Conservation (phyloP, 2,797 vertebrate species). For the Myotis vivesi region DNA sequence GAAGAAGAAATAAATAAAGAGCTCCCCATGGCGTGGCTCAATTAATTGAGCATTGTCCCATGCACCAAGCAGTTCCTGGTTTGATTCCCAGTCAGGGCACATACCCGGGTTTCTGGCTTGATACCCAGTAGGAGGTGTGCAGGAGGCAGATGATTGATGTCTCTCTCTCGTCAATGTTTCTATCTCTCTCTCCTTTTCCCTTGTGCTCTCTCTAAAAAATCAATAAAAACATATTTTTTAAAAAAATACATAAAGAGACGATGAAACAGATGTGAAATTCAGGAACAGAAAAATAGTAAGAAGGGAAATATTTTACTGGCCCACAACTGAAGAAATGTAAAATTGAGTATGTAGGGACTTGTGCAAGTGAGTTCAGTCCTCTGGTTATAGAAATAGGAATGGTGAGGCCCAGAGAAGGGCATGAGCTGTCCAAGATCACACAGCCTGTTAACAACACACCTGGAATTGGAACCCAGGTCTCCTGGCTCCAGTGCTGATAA, state of each 20-base stretch:
- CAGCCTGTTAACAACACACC: not conserved
- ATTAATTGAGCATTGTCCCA: no score
- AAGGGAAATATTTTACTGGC: not conserved
- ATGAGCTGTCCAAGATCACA: not conserved
- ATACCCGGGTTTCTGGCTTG: no score
- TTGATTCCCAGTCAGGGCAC: no score
- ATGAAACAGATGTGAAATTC: not conserved
- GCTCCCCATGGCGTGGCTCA: no score
- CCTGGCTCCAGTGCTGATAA: not conserved
- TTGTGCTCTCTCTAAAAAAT: no score
- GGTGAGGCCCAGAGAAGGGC: not conserved
- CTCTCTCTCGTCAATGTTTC: no score
- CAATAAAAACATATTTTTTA: no score
- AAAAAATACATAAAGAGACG: constrained; percentile 18
- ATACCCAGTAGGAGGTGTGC: no score
- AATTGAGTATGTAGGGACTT: not conserved
- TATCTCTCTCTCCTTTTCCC: no score
- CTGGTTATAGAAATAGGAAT: not conserved
- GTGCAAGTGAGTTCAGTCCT: not conserved
- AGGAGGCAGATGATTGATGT: no score
- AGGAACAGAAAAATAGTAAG: not conserved
- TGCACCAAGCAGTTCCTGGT: no score
- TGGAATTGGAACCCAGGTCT: not conserved
- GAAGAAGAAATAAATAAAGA: constrained; percentile 39
- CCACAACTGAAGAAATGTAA: not conserved